phyloP scores from a whole-genome alignment of 2,113 vertebrate genomes.

The Gnathonemus echidnorhynchus region DNA sequence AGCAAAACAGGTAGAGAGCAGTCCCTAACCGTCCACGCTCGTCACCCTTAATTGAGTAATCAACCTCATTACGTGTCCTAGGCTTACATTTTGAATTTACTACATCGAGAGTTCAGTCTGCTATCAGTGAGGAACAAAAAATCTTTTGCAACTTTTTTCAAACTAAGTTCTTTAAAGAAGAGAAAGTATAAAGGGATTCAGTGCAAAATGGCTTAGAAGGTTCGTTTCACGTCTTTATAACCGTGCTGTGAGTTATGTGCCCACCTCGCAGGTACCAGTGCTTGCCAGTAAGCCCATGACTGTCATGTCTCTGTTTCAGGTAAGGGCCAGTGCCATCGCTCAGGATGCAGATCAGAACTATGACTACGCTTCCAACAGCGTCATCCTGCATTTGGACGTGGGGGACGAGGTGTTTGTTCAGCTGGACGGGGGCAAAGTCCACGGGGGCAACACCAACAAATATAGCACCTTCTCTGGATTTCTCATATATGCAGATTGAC shows the following conservation, averaged over 20 bases:
- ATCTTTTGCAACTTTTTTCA: not conserved
- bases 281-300: not conserved
- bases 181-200: not conserved
- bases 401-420: conserved; percentile 92
- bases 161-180: not conserved
- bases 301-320: conserved; percentile 43
- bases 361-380: conserved; percentile 89
- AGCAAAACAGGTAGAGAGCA: not conserved
- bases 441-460: conserved; percentile 92
- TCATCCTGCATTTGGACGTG: conserved; percentile 88
- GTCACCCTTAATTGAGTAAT: not conserved
- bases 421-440: conserved; percentile 88
- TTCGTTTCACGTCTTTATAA: not conserved
- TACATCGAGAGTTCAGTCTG: not conserved
- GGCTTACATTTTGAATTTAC: not conserved
- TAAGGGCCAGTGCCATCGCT: conserved; percentile 68
- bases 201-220: not conserved
- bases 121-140: not conserved
- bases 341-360: conserved; percentile 85
- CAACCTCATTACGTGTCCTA: not conserved
- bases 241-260: not conserved
- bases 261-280: not conserved
- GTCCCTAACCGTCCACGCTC: not conserved
- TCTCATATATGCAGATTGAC: conserved; percentile 86
- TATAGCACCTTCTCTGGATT: conserved; percentile 96